Evolutionary conservation across 1,140 invertebrate genomes (phyloP).

Genomic region (Magallana ariakensis): DNA sequence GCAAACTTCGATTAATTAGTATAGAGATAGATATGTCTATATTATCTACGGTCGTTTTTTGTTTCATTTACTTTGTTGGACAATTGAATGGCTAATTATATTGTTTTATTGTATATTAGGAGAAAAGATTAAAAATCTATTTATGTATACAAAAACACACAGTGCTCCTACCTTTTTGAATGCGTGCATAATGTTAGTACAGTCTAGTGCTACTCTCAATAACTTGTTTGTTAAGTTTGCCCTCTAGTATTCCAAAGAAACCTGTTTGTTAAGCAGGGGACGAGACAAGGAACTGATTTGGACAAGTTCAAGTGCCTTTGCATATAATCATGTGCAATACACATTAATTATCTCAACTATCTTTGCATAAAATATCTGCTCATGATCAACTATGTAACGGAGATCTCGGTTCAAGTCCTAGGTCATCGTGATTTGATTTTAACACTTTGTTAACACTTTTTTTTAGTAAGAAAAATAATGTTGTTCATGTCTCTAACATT

Average conservation of each 20-base stretch:
- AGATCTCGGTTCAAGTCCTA: too few species aligned
- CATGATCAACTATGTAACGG: neutral
- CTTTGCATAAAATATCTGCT: neutral
- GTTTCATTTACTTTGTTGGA: neutral
- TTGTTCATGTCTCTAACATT: neutral
- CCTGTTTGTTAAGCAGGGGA: neutral
- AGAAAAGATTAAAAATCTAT: neutral
- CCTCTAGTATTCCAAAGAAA: neutral
- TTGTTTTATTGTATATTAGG: neutral
- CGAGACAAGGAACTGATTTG: neutral
- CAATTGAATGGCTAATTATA: conserved; percentile 16
- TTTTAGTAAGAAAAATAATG: neutral
- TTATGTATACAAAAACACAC: neutral
- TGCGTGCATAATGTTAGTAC: neutral
- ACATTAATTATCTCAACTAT: conserved; percentile 4
- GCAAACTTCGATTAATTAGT: conserved; percentile 5
- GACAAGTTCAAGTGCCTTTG: conserved; percentile 29
- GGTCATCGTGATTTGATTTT: too few species aligned
- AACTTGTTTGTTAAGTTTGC: neutral
- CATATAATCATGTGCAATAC: conserved; percentile 32
- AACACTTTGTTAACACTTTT: neutral
- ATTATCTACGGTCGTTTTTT: neutral
- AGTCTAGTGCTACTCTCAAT: neutral
- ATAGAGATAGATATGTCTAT: neutral
- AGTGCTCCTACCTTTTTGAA: neutral